phyloP scores from a whole-genome alignment of 1,140 invertebrate genomes.

The Drosophila willistoni region DNA sequence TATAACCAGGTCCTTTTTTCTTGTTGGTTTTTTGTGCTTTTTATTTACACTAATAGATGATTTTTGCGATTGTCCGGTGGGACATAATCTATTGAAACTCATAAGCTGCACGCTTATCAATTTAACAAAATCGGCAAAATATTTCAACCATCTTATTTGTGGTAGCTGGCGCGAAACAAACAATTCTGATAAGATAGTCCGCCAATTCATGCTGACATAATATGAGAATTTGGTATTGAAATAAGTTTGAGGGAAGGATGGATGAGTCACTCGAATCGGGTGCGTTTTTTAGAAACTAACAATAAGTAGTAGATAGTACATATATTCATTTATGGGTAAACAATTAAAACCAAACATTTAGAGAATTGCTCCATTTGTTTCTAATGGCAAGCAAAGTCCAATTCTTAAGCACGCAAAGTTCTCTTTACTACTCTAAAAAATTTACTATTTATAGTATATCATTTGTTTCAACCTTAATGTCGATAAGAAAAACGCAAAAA shows the following conservation, averaged over 20 bases:
- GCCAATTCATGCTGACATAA: conserved; percentile 28
- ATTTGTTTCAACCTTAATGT: conserved; percentile 41
- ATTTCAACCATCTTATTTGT: conserved; percentile 20
- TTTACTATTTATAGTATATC: not conserved
- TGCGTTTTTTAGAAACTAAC: not conserved
- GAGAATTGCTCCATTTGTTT: not conserved
- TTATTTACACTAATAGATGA: not conserved
- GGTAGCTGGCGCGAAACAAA: not conserved
- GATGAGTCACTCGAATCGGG: conserved; percentile 30
- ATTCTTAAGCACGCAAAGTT: conserved; percentile 35
- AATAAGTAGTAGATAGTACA: not conserved
- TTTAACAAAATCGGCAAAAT: conserved; percentile 6
- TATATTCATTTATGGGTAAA: not conserved
- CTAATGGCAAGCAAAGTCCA: conserved; percentile 4
- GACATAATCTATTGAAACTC: conserved; percentile 6
- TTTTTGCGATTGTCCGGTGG: not conserved
- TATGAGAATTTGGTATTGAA: conserved; percentile 16
- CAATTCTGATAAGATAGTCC: conserved; percentile 20
- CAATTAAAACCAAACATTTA: conserved; percentile 27
- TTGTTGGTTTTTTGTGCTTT: not conserved
- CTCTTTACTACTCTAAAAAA: conserved; percentile 13
- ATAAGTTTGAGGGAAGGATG: conserved; percentile 10
- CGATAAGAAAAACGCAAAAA: conserved; percentile 45
- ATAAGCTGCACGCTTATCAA: not conserved
- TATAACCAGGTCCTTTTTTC: no score